Evolutionary conservation across 2,113 vertebrate species (phyloP), one percentile per base, ranked within the genome.

Genomic region (Thomomys bottae): DNA sequence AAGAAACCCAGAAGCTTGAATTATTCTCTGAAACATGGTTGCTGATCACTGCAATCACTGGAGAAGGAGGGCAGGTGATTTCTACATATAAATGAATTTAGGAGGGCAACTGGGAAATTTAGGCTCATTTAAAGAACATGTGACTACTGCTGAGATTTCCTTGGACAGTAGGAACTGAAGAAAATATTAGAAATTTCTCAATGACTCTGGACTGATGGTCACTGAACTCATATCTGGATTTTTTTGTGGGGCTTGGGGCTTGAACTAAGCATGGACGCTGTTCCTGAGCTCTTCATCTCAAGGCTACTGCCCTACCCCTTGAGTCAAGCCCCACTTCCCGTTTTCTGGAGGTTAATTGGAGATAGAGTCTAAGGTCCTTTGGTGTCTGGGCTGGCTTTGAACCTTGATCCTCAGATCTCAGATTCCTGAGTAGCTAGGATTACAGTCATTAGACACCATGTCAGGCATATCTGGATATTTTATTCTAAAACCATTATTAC

Each of bases 401-500:
- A n/a, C n/a, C n/a, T n/a, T n/a, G n/a, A n/a, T n/a, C n/a, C n/a
- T n/a, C n/a, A n/a, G n/a, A n/a, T n/a, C n/a, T n/a, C n/a, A n/a
- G n/a, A n/a, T n/a, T n/a, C n/a, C n/a, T n/a, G n/a, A n/a, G n/a
- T n/a, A n/a, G n/a, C n/a, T n/a, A n/a, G n/a, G n/a, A n/a, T n/a
- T n/a, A n/a, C n/a, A n/a, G n/a, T n/a, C n/a, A n/a, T n/a, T n/a
- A n/a, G n/a, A n/a, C n/a, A n/a, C n/a, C n/a, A n/a, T n/a, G n/a
- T n/a, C n/a, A n/a, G n/a, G n/a, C 15, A 71, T 17, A 61, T 75
- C 59, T 49, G 36, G 10, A 30, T 80, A 88, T 40, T 92, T 78
- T 91, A 57, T 93, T 89, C 42, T 76, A 82, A 59, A 34, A 64
- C 21, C 11, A 78, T 8, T 36, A 85, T 12, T 87, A 45, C 81